Evolutionary conservation across 1,140 invertebrate species (phyloP), one percentile per base, ranked within the genome.

Genomic region (Bombus haemorrhoidalis): DNA sequence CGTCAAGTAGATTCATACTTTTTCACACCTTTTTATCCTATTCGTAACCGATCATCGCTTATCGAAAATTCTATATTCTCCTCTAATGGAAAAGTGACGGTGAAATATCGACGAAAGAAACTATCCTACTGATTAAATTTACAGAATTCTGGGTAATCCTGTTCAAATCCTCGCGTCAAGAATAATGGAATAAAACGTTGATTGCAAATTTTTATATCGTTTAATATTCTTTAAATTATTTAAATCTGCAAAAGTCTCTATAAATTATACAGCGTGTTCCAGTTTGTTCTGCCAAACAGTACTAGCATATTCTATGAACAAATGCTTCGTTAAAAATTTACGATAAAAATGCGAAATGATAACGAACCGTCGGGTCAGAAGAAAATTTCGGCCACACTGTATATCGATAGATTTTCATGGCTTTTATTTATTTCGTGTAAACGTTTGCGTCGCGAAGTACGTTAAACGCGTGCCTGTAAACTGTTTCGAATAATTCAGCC

Each of bases 351-450:
- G 6, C 47, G 47, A 53, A 53, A 22, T 18, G 22, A 53, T 22
- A 53, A 22, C 47, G 47, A 53, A 53, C 47, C 6, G 18, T 22
- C 5, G 47, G 18, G 47, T 53, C 0, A 22, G 18, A 53, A 53
- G 18, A 43, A 59, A 71, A n/a, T 2, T 15, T n/a, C n/a, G 62
- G 3, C 6, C 22, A 32, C 9, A 12, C 39, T 0, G 15, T 53
- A 22, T 2, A 5, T 64, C n/a, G n/a, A 18, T 8, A 22, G 32
- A 53, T 76, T 76, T 39, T 9, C 68, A 28, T 18, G 10, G 2
- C 72, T 9, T 53, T 66, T 76, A 83, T 76, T 68, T 75, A 66
- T 76, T 53, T 66, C 72, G 34, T 57, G 32, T 39, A 34, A 32
- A 76, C 22, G n/a, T 76, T 79, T 76, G 43, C 22, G 12, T 1